Evolutionary conservation across 2,797 vertebrate species (phyloP), one percentile per base, ranked within the genome.

Genomic region (Myotis pilosus): DNA sequence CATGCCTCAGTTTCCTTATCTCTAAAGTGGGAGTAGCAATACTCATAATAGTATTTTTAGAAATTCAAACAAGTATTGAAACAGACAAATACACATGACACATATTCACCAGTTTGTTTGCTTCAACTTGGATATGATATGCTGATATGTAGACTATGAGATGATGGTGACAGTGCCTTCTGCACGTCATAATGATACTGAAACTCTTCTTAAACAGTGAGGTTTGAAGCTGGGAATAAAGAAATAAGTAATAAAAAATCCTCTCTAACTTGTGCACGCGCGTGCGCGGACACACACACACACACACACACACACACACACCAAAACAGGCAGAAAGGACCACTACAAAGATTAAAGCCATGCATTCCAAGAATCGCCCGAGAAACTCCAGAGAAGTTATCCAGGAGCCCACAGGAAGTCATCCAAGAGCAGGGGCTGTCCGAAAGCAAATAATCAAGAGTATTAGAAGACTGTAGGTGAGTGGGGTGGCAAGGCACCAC

Each of bases 211-310:
- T 60, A 36, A 92, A 53, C 25, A 71, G 5, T 81, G 13, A 28
- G 4, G 17, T 20, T 53, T 92, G 60, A 55, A 83, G 17, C 23
- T 60, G 47, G 9, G 17, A 33, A 44, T 53, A 15, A 30, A 38
- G 17, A 66, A 25, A 12, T 28, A 51, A 49, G 71, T 10, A 88
- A 66, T 19, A 90, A 90, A 49, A 76, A 17, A 17, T 4, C 13
- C 17, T 79, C 20, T 51, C 75, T 76, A 91, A 94, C 86, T 30
- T n/a, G n/a, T n/a, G n/a, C n/a, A n/a, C n/a, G n/a, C n/a, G n/a
- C n/a, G n/a, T n/a, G n/a, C n/a, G n/a, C n/a, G n/a, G n/a, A n/a
- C n/a, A n/a, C n/a, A n/a, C n/a, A n/a, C n/a, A n/a, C 8, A 28
- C 38, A 64, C 6, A 76, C 44, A 53, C 16, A 87, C 2, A 25